Evolutionary conservation across 2,113 vertebrate genomes (phyloP).

Genomic region (Sceloporus undulatus): DNA sequence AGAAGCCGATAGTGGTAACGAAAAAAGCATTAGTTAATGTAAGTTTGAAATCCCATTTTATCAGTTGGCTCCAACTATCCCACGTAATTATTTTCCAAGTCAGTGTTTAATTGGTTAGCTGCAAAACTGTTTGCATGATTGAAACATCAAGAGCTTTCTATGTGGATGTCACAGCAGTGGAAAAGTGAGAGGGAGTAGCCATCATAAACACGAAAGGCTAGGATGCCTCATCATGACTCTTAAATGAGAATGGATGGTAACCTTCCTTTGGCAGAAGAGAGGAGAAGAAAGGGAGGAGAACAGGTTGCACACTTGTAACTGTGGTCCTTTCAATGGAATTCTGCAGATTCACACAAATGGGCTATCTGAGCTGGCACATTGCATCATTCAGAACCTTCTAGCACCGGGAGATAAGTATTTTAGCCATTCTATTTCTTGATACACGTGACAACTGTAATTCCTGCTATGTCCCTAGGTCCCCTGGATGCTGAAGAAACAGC

Average conservation of each 20-base stretch:
- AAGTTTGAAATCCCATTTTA: slow-evolving; percentile 14
- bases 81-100: background rate
- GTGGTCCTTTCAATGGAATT: no score
- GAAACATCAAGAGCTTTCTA: background rate
- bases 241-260: background rate
- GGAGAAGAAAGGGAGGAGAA: background rate
- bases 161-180: background rate
- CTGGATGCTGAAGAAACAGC: no score
- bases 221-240: no score
- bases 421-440: no score
- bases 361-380: no score
- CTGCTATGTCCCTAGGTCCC: no score
- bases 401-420: no score
- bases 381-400: no score
- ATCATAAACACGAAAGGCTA: background rate
- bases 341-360: no score
- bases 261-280: background rate
- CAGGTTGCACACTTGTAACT: no score
- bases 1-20: background rate
- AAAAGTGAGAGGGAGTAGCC: background rate
- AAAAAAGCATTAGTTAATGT: background rate
- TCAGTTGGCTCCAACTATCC: slow-evolving; percentile 9
- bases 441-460: no score
- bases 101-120: slow-evolving; percentile 16
- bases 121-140: background rate